Percentiles rank a stretch among this genome's conserved stretches.
These are phyloP conservation scores for Leiothrix lutea DNA, from an alignment of 2,113 vertebrate genomes.

Conservation along the genomic window DNA sequence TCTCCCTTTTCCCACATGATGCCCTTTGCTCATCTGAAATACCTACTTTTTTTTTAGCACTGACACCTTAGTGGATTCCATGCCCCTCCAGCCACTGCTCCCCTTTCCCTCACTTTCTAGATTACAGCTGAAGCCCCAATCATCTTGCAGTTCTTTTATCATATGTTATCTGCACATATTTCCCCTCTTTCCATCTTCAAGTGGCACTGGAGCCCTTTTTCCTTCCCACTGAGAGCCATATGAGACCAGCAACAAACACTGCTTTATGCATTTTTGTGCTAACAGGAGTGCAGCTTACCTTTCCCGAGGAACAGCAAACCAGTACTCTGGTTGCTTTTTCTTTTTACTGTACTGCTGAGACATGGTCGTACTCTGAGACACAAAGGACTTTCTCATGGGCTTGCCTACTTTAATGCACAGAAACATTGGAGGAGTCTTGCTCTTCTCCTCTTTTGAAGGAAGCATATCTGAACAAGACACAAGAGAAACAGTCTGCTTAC, in stretches of 20 bases:
- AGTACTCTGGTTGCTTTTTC: constrained; percentile 92
- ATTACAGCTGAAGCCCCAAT: not conserved
- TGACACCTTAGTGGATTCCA: not conserved
- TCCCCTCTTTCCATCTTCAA: not conserved
- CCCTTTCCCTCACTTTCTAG: not conserved
- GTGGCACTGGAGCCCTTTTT: not conserved
- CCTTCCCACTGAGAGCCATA: not conserved
- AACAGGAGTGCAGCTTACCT: constrained; percentile 71
- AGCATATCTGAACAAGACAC: constrained; percentile 85
- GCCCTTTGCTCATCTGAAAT: not conserved
- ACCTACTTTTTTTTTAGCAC: not conserved
- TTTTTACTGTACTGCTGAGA: constrained; percentile 78
- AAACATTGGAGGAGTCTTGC: constrained; percentile 97
- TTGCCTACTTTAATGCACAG: constrained; percentile 97
- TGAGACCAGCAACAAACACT: not conserved
- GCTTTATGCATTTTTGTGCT: not conserved
- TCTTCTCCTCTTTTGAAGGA: constrained; percentile 92
- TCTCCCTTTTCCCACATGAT: not conserved
- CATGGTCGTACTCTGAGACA: constrained; percentile 77
- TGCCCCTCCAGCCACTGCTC: not conserved
- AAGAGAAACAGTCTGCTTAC: not conserved
- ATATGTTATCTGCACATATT: accelerated
- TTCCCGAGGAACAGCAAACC: constrained; percentile 98
- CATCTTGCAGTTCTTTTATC: not conserved
- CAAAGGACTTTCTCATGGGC: constrained; percentile 97